A percentile compares a stretch with the other conserved stretches of the same genome.
phyloP scores from a whole-genome alignment of 2,888 invertebrate genomes.

The Hydriomena furcata region DNA sequence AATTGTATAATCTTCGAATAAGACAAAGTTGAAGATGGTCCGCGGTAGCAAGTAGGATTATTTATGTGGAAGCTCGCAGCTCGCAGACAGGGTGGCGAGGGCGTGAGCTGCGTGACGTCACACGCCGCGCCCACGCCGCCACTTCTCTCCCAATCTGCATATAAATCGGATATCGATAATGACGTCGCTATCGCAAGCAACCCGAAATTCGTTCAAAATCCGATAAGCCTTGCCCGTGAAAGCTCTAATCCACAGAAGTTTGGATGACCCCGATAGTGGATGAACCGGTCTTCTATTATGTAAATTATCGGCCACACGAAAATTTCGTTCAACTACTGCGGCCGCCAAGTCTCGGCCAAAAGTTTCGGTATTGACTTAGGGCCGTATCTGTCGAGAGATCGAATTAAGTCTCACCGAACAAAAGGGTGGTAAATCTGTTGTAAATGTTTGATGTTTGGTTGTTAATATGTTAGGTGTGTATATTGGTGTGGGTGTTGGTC shows the following conservation, averaged over 20 bases:
- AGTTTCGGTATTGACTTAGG: constrained; percentile 74
- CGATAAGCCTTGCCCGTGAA: constrained; percentile 78
- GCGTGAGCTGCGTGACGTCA: constrained; percentile 55
- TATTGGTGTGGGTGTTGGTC: constrained; percentile 21
- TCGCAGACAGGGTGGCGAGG: constrained; percentile 38
- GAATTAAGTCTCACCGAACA: constrained; percentile 50
- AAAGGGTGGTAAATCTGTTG: constrained; percentile 44
- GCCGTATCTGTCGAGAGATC: constrained; percentile 62
- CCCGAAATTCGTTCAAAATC: constrained; percentile 79
- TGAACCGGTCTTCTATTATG: constrained; percentile 81
- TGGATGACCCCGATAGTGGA: constrained; percentile 79
- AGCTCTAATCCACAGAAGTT: constrained; percentile 80
- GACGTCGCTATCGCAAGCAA: constrained; percentile 78
- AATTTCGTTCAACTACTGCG: constrained; percentile 72
- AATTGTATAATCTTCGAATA: constrained; percentile 67
- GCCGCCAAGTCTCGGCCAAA: constrained; percentile 70
- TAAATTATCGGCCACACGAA: constrained; percentile 80
- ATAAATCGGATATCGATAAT: constrained; percentile 83
- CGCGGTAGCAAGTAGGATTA: constrained; percentile 52
- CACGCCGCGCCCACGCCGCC: constrained; percentile 48
- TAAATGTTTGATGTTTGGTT: constrained; percentile 46
- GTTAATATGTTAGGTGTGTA: constrained; percentile 24
- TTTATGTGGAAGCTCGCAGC: constrained; percentile 49
- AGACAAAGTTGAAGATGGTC: constrained; percentile 58
- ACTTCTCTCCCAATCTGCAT: constrained; percentile 79